Base-by-base conservation (phyloP, 2,113 vertebrate species). In the Sigmodon hispidus region DNA sequence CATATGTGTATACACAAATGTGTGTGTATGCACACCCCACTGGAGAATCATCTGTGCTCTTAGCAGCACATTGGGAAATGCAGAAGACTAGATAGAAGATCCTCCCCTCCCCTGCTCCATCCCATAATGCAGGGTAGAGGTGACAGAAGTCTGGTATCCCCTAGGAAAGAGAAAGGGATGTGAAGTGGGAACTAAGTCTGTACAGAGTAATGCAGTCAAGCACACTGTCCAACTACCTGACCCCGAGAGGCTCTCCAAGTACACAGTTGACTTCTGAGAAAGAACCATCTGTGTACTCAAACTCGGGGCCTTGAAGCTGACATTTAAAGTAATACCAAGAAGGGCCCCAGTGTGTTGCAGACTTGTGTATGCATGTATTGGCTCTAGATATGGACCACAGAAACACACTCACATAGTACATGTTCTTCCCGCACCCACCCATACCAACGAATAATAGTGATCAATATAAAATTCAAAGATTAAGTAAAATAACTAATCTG, bases 11-110 rank as follows among this genome's bases (percentile, higher is more conserved):
- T 63, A 65, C 12, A 65, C 34, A 15, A 10, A 4, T 31, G 12
- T 65, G 4, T 31, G 16, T 3, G 13, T 8, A 34, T 8, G 7
- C 10, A n/a, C 52, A 61, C 12, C 31, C 2, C 31, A 1, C 7
- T 45, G 22, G 77, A 84, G 40, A 89, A 63, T 48, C 7, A 55
- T 11, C 4, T 34, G 61, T 73, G 67, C 48, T 89, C 22, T 6
- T 73, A 36, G 16, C 17, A 31, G 50, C 67, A 84, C 26, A 1
- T 5, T 57, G 40, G 48, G 77, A 77, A 90, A 63, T 34, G 9
- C n/a, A 89, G 36, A 76, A 50, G 8, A 86, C 2, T 16, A 19
- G 59, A 29, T n/a, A 57, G 34, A 83, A n/a, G 29, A 43, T 26
- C 17, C 43, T 48, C 22, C 16, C 22, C 3, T 19, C 48, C 12